phyloP scores from a whole-genome alignment of 2,888 invertebrate genomes.

The Dolomedes plantarius region DNA sequence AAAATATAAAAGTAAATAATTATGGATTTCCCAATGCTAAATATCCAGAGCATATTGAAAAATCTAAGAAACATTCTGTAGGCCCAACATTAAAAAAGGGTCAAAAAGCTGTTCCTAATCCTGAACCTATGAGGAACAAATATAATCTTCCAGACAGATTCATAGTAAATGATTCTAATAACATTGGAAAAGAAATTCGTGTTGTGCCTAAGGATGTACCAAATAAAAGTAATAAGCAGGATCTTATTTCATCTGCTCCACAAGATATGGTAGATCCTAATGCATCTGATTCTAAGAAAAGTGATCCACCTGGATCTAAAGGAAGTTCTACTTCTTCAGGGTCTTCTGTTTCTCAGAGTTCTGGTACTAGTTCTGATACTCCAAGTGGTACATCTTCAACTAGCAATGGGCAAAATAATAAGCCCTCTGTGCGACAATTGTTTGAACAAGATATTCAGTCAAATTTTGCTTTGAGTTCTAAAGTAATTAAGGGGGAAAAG shows the following conservation, averaged over 20 bases:
- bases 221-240: constrained; percentile 4
- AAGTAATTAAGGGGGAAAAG: constrained; percentile 17
- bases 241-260: constrained; percentile 1
- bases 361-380: neutral
- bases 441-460: constrained; percentile 62
- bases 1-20: constrained; percentile 46
- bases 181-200: neutral
- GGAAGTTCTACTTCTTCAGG: neutral
- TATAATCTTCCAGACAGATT: neutral
- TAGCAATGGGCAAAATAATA: constrained; percentile 24
- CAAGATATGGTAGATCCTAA: constrained; percentile 49
- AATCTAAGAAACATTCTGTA: neutral
- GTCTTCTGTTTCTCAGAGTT: neutral
- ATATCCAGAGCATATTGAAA: constrained; percentile 15
- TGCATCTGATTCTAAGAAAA: constrained; percentile 9
- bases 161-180: neutral
- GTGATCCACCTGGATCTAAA: constrained; percentile 10
- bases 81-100: neutral
- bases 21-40: constrained; percentile 35
- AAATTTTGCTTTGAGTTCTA: constrained; percentile 33
- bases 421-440: constrained; percentile 41
- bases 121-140: neutral
- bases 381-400: neutral
- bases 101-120: neutral
- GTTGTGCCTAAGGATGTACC: constrained; percentile 19